Evolutionary conservation across 2,113 vertebrate genomes (phyloP).

Genomic region (Mungos mungo): DNA sequence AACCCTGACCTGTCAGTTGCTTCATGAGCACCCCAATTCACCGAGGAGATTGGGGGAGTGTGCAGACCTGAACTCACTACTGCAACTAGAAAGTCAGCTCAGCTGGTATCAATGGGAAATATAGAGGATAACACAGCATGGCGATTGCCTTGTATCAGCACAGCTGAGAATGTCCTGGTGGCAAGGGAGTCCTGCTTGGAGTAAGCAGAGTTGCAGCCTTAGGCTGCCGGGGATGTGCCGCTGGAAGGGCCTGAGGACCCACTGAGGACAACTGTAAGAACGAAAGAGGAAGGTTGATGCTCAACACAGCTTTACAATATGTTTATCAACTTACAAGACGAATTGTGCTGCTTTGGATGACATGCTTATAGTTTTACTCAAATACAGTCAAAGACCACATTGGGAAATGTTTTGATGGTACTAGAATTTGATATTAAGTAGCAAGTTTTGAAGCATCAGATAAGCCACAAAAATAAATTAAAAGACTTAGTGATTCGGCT

Average conservation of each 20-base stretch:
- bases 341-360: background rate
- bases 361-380: background rate
- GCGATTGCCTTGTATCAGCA: background rate
- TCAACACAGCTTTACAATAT: background rate
- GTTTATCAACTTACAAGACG: background rate
- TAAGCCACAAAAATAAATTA: slow-evolving; percentile 12
- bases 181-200: background rate
- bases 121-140: background rate
- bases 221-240: background rate
- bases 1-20: background rate
- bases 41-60: background rate
- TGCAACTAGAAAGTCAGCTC: background rate
- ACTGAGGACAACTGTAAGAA: background rate
- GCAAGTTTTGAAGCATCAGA: background rate
- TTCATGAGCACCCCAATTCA: background rate
- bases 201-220: background rate
- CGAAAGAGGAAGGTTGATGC: background rate
- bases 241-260: background rate
- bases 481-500: background rate
- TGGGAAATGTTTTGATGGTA: background rate
- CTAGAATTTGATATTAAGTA: background rate
- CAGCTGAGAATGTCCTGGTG: background rate
- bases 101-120: background rate
- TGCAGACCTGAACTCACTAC: background rate
- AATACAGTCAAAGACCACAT: background rate